Evolutionary conservation across 2,888 invertebrate species (phyloP).

Genomic region (Heliconius charithonia): DNA sequence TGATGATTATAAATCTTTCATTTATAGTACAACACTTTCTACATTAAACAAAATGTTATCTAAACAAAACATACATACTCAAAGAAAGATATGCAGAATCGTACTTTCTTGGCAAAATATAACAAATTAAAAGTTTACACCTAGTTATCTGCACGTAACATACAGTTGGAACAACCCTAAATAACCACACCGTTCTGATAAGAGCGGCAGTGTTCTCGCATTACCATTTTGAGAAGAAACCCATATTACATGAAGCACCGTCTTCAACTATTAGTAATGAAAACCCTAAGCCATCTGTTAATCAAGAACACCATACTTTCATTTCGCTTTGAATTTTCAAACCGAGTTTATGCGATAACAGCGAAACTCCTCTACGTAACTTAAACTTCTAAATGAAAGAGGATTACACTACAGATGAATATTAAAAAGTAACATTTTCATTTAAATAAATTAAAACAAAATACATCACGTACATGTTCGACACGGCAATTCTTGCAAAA

Average conservation of each 20-base stretch:
- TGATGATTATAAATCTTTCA: too few species aligned
- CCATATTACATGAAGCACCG: constrained; percentile 23
- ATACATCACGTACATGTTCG: neutral
- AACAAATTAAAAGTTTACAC: neutral
- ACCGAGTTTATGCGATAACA: neutral
- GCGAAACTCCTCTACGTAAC: neutral
- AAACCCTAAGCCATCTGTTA: constrained; percentile 19
- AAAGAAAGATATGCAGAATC: too few species aligned
- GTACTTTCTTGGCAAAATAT: neutral
- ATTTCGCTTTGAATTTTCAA: neutral
- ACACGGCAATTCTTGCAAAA: constrained; percentile 1
- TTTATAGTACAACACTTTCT: too few species aligned
- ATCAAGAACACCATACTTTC: constrained; percentile 17
- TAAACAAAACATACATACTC: neutral
- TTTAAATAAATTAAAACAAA: constrained; percentile 8
- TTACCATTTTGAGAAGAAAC: constrained; percentile 33
- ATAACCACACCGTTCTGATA: constrained; percentile 17
- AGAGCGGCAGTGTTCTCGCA: constrained; percentile 25
- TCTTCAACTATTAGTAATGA: constrained; percentile 23
- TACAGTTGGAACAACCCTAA: constrained; percentile 22
- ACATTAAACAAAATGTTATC: neutral
- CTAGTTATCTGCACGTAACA: neutral
- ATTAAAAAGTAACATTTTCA: constrained; percentile 7
- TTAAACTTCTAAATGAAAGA: constrained; percentile 10
- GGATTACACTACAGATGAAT: neutral